Evolutionary conservation across 2,797 vertebrate genomes (phyloP), one percentile per base, ranked within the genome.

Genomic region (Oceanodroma leucorhoa): DNA sequence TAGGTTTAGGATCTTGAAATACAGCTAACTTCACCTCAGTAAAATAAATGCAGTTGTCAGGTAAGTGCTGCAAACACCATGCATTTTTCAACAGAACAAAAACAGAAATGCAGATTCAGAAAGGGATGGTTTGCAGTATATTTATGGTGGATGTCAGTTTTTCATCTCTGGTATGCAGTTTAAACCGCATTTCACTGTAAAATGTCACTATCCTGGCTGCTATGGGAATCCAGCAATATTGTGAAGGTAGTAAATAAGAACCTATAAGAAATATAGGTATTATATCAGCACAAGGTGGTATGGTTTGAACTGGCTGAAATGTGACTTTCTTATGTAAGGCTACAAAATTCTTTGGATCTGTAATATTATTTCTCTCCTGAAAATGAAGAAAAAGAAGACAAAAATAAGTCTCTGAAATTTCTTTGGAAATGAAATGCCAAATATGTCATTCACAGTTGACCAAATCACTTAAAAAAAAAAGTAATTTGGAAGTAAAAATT

Each of bases 111-210:
- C 32, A 81, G 69, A 53, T 93, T 69, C 50, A 83, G 41, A 69
- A 17, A 64, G 64, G 27, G 30, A 61, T 62, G 36, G 10, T 87
- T 90, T 91, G 36, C 38, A 79, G 29, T 72, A 20, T 86, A 82
- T 93, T 95, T 93, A 79, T 62, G 30, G 58, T 90, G 23, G 38
- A 43, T 84, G 88, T 65, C 86, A 90, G 70, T 69, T 94, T 95
- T 90, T 93, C 69, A 86, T 20, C 46, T 72, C 50, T 83, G 90
- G 30, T 90, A 93, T 90, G 69, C 34, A 75, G 38, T 64, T 88
- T 82, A 90, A 94, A 78, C 34, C 2, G 5, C 72, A 50, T 86
- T 96, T 96, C 83, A 40, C 50, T 45, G 40, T 64, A 67, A 90
- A 94, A 86, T 78, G 54, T 86, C 57, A 30, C 41, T 81, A 50